A percentile compares a stretch with the other conserved stretches of the same genome.
Evolutionary conservation across 2,113 vertebrate species (phyloP).

Genomic region (Pomatostomus ruficeps): DNA sequence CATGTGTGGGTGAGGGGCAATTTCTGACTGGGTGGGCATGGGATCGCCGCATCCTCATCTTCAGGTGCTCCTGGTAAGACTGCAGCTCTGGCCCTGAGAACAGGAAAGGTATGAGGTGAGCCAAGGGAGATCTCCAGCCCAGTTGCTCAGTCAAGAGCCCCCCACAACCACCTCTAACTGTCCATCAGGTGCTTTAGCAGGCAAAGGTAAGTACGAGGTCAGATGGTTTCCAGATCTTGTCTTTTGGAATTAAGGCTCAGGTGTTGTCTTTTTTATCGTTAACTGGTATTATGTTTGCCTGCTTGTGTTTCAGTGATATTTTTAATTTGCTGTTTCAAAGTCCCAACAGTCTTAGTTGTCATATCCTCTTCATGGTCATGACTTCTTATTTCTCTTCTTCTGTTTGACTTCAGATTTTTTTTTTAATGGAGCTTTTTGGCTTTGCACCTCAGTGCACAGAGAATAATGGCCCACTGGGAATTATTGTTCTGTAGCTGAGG

Average conservation of each 20-base stretch:
- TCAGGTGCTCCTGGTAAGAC: not conserved
- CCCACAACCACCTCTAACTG: not conserved
- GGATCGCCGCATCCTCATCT: fast-evolving
- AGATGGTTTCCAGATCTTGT: not conserved
- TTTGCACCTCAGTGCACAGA: not conserved
- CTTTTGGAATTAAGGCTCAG: not conserved
- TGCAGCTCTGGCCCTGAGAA: fast-evolving
- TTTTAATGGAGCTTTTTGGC: not conserved
- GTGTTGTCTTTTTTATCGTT: not conserved
- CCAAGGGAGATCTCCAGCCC: not conserved
- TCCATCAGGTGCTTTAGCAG: not conserved
- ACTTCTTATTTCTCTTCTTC: not conserved
- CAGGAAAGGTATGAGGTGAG: not conserved
- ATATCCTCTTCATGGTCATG: not conserved
- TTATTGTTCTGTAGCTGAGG: not conserved
- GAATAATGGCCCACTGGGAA: not conserved
- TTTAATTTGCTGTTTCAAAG: not conserved
- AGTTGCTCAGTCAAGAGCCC: not conserved
- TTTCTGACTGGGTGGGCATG: not conserved
- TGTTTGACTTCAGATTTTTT: not conserved
- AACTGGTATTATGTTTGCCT: not conserved
- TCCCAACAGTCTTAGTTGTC: not conserved
- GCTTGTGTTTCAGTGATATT: not conserved
- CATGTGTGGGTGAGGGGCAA: not conserved
- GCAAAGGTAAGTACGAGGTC: not conserved